Conservation (phyloP, 2,888 invertebrate species). For the Philaethria dido region DNA sequence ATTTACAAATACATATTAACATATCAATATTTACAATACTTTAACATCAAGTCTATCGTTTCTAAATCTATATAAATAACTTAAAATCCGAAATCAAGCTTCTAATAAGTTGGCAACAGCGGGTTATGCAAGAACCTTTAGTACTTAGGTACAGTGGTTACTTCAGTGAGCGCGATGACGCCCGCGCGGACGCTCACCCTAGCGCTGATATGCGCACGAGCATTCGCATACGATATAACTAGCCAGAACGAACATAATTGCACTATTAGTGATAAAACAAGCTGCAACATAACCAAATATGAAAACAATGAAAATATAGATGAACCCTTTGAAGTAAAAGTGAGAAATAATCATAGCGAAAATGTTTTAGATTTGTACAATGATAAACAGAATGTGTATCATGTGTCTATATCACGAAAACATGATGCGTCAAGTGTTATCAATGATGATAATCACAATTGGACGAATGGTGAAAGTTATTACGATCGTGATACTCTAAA, state of each 20-base stretch:
- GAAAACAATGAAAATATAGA: background rate
- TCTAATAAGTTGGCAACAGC: slow-evolving; percentile 12
- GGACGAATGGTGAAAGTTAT: background rate
- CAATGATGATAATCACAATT: background rate
- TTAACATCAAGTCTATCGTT: background rate
- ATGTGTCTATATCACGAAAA: background rate
- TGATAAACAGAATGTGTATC: background rate
- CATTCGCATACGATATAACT: slow-evolving; percentile 16
- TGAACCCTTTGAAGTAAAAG: background rate
- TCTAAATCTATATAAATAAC: background rate
- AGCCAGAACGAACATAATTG: slow-evolving; percentile 14
- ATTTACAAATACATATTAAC: too few relatives aligned
- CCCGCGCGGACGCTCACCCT: slow-evolving; percentile 41
- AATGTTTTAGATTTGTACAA: background rate
- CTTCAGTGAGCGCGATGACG: slow-evolving; percentile 47
- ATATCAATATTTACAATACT: too few relatives aligned
- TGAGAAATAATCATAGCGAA: background rate
- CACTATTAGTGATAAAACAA: background rate
- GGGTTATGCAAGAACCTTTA: slow-evolving; percentile 28
- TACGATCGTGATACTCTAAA: background rate
- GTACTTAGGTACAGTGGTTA: slow-evolving; percentile 8
- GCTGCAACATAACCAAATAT: slow-evolving; percentile 7
- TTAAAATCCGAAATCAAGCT: background rate
- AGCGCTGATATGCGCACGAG: slow-evolving; percentile 35
- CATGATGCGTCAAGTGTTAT: background rate